Conservation (phyloP, 2,797 vertebrate species). For the Carcharodon carcharias region DNA sequence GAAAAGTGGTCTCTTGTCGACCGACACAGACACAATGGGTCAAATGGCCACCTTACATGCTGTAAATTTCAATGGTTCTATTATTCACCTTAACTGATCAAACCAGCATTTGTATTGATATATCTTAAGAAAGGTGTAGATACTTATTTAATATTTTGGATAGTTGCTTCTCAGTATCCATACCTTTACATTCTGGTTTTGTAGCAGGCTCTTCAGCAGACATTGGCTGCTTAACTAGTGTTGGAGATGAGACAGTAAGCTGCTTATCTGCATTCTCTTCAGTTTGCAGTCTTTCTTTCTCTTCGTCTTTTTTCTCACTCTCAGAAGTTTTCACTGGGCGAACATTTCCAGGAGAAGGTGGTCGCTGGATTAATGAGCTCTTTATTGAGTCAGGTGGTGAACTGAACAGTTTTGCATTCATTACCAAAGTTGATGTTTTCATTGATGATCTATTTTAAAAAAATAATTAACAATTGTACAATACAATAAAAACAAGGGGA, state of each 20-base stretch:
- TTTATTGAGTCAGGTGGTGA: slow-evolving; percentile 58
- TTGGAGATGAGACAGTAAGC: neutral
- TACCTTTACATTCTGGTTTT: slow-evolving; percentile 20
- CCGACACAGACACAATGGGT: no score
- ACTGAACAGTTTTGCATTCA: slow-evolving; percentile 60
- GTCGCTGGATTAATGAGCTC: slow-evolving; percentile 54
- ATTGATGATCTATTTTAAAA: slow-evolving; percentile 48
- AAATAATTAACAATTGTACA: neutral
- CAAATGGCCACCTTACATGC: no score
- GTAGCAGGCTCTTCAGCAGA: neutral
- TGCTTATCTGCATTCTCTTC: slow-evolving; percentile 18
- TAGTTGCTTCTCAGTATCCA: neutral
- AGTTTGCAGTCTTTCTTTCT: slow-evolving; percentile 44
- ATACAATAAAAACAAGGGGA: neutral
- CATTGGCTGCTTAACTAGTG: neutral
- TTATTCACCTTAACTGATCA: no score
- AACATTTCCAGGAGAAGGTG: slow-evolving; percentile 77
- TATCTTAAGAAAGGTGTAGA: neutral
- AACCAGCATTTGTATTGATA: neutral
- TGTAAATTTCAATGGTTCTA: no score
- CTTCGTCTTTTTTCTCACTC: slow-evolving; percentile 55
- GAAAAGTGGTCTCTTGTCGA: no score
- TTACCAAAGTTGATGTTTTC: slow-evolving; percentile 49
- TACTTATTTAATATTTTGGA: neutral
- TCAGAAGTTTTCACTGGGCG: slow-evolving; percentile 65